Percentiles rank a stretch among this genome's conserved stretches.
Evolutionary conservation across 1,140 invertebrate species (phyloP).

Genomic region (Laodelphax striatellus): DNA sequence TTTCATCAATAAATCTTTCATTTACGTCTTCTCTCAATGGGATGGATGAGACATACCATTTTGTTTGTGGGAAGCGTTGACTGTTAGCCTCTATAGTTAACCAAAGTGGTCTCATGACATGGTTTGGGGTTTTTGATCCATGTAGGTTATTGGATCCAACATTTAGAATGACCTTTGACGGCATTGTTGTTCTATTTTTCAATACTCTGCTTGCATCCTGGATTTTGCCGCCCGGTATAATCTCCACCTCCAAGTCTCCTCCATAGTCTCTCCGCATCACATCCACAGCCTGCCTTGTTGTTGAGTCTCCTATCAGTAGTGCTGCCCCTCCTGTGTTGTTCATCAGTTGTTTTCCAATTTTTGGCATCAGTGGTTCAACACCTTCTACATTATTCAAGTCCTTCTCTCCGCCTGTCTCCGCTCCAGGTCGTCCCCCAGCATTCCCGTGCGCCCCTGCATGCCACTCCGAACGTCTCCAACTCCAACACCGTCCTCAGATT

Average conservation of each 20-base stretch:
- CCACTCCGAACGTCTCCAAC: too few relatives aligned
- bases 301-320: background rate
- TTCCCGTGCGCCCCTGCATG: too few relatives aligned
- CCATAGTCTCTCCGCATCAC: background rate
- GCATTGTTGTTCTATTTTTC: background rate
- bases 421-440: too few relatives aligned
- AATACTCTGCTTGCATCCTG: background rate
- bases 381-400: too few relatives aligned
- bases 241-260: background rate
- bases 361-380: too few relatives aligned
- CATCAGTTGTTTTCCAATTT: too few relatives aligned
- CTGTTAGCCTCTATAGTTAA: background rate
- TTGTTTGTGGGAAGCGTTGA: background rate
- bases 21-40: background rate
- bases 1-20: background rate
- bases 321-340: too few relatives aligned
- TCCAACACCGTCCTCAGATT: too few relatives aligned
- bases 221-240: background rate
- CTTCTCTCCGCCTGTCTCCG: too few relatives aligned
- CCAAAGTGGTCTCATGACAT: background rate
- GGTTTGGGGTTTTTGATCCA: constrained; percentile 1
- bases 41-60: background rate
- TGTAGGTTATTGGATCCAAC: background rate
- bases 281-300: background rate
- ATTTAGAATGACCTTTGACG: background rate